Evolutionary conservation across 2,888 invertebrate genomes (phyloP), one percentile per base, ranked within the genome.

Genomic region (Coleophora flavipennella): DNA sequence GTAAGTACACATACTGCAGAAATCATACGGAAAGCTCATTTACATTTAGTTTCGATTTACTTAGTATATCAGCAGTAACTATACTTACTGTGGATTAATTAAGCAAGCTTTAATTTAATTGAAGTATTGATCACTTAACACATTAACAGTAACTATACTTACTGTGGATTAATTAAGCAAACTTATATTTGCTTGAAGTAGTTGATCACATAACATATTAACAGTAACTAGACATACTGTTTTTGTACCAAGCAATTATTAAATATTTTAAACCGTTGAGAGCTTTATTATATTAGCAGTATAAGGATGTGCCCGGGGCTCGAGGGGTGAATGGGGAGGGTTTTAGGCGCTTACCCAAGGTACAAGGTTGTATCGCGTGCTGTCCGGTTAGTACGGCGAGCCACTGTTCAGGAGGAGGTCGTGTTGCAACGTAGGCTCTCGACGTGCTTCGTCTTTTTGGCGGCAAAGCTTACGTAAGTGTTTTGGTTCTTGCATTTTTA

Each of bases 371-470:
- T 7, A 7, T 12, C 6, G 32, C 12, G n/a, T n/a, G n/a, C 7
- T 32, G n/a, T 7, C 12, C n/a, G 12, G 11, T 12, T 33, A 33
- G 13, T 33, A 13, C 12, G 33, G 33, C 33, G 12, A 11, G 33
- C 33, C 33, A 33, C 33, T 33, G 33, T 33, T 33, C 10, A 11
- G 33, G 33, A 33, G 33, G 33, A 33, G 13, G 33, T 33, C n/a
- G n/a, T n/a, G 33, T 33, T 13, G 10, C 33, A 13, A 10, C 13
- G 33, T 33, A 10, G 12, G 13, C 33, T 33, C 13, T 33, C 33
- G 13, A 12, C 33, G 33, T 13, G 33, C 33, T 33, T 33, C 33
- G 33, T 33, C 2, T 13, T 33, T 13, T 13, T n/a, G 33, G 33
- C 33, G 33, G 13, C 13, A 33, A 33, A 33, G 13, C 10, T 33